A percentile compares a stretch with the other conserved stretches of the same genome.
These are phyloP conservation scores for Hydropsyche tenuis DNA, from an alignment of 1,140 invertebrate species.

Conservation along the genomic window DNA sequence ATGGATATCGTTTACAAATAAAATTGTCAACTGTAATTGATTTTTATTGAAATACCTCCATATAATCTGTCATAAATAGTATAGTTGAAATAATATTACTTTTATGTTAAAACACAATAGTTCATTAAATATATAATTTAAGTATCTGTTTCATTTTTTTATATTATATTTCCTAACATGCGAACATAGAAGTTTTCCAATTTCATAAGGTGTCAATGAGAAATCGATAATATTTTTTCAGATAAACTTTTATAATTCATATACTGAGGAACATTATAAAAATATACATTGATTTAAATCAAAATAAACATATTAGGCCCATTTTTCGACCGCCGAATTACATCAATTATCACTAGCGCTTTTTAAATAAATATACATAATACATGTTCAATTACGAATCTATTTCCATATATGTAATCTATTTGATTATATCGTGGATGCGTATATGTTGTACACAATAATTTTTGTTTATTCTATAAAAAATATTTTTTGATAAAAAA, in stretches of 20 bases:
- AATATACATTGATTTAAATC: constrained; percentile 41
- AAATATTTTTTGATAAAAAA: no score
- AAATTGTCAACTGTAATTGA: no score
- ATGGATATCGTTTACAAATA: no score
- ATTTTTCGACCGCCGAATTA: constrained; percentile 2
- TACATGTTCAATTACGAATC: not conserved
- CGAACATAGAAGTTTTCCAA: not conserved
- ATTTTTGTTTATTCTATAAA: no score
- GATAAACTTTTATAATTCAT: constrained; percentile 33
- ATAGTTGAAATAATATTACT: no score
- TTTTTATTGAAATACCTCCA: no score
- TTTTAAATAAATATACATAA: not conserved
- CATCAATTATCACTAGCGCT: constrained; percentile 19
- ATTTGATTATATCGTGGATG: not conserved
- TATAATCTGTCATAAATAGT: no score
- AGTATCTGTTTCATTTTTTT: not conserved
- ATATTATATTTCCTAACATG: not conserved
- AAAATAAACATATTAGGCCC: constrained; percentile 32
- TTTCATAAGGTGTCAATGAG: not conserved
- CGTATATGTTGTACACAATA: not conserved
- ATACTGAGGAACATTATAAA: constrained; percentile 40
- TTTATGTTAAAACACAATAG: not conserved
- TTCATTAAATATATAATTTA: not conserved
- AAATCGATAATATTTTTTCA: not conserved
- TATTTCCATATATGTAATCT: not conserved